Evolutionary conservation across 2,888 invertebrate species (phyloP).

Genomic region (Strigamia maritima): DNA sequence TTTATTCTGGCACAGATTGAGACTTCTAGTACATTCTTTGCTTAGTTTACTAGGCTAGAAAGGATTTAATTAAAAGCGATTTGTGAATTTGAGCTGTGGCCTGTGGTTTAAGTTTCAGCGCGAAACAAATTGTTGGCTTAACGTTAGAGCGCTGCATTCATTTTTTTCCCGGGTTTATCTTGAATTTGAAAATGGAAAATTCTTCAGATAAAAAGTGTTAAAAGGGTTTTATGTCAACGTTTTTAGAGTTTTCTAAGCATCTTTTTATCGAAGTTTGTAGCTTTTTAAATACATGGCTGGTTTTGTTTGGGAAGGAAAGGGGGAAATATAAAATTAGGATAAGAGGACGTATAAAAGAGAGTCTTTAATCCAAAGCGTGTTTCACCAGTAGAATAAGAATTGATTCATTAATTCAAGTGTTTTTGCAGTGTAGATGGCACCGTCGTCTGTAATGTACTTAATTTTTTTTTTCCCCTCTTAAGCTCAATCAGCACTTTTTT

Average conservation of each 20-base stretch:
- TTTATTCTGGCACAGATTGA: no score
- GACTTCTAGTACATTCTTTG: no score
- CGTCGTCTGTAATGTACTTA: neutral
- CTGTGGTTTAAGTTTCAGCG: no score
- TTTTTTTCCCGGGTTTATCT: no score
- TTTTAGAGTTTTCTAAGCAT: neutral
- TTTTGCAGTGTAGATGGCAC: neutral
- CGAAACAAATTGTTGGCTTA: no score
- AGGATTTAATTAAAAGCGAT: no score
- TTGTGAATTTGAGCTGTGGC: no score
- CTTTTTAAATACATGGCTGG: conserved; percentile 1
- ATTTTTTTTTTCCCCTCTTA: neutral
- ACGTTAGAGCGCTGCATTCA: no score
- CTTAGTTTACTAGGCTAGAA: no score
- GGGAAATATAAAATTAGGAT: conserved; percentile 3
- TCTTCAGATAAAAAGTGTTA: no score
- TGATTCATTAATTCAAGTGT: conserved; percentile 4
- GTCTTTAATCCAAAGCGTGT: neutral
- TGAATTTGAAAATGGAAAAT: no score
- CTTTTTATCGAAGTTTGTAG: neutral
- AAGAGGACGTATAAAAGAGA: neutral
- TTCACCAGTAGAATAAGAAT: neutral
- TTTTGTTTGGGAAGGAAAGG: neutral
- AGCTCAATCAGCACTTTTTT: neutral
- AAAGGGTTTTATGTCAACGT: no score